A percentile compares a stretch with the other conserved stretches of the same genome.
Evolutionary conservation across 2,888 invertebrate genomes (phyloP).

Genomic region (Standfussiana lucernea): DNA sequence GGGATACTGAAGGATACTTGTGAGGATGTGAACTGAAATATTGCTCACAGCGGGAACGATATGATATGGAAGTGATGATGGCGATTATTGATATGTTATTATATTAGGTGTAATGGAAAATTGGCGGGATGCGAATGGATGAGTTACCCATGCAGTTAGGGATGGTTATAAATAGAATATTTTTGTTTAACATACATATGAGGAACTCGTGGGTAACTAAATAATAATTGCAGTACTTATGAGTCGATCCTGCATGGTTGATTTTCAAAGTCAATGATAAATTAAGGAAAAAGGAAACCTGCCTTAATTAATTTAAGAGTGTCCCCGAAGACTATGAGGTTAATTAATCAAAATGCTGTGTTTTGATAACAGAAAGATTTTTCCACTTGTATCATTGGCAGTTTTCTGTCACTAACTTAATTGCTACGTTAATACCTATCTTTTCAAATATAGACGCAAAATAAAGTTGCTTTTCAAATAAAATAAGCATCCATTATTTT

Average conservation of each 20-base stretch:
- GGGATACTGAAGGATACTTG: not conserved
- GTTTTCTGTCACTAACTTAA: not conserved
- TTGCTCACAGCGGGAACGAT: constrained; percentile 42
- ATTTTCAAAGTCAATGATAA: too few species aligned
- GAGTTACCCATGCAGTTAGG: not conserved
- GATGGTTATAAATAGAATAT: not conserved
- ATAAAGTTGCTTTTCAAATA: too few species aligned
- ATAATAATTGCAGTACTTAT: too few species aligned
- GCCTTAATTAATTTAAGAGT: not conserved
- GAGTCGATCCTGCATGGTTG: too few species aligned
- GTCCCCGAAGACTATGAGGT: not conserved
- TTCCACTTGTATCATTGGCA: not conserved
- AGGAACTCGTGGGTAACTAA: too few species aligned
- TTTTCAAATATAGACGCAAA: too few species aligned
- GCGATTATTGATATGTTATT: constrained; percentile 45
- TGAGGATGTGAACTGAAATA: constrained; percentile 27
- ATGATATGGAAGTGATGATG: constrained; percentile 15
- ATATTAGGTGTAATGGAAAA: constrained; percentile 18
- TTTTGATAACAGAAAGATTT: not conserved
- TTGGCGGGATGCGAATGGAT: constrained; percentile 1
- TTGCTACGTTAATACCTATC: not conserved
- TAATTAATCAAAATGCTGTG: not conserved
- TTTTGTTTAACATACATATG: not conserved
- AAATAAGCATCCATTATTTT: not conserved
- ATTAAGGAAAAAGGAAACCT: not conserved